Evolutionary conservation across 2,797 vertebrate genomes (phyloP).

Genomic region (Cheirogaleus major): DNA sequence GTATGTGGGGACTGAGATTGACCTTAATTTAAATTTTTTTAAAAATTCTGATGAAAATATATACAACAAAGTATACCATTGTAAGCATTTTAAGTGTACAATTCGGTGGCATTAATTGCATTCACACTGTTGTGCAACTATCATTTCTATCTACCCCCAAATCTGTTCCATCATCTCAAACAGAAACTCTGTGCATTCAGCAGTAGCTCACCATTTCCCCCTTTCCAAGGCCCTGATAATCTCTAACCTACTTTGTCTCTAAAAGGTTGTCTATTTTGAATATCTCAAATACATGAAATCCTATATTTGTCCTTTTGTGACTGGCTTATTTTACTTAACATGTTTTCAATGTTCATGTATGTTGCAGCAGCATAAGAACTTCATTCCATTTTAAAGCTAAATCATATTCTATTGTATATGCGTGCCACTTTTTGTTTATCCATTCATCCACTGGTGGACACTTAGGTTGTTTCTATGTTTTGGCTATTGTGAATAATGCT

Average conservation of each 20-base stretch:
- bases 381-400: background rate
- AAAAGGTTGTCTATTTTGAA: background rate
- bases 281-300: background rate
- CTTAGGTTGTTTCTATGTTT: background rate
- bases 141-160: background rate
- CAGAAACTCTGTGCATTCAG: constrained; percentile 1
- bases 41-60: background rate
- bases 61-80: background rate
- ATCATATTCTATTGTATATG: background rate
- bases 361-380: background rate
- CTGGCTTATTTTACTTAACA: background rate
- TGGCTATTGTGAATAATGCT: background rate
- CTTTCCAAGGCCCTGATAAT: background rate
- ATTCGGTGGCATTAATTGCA: background rate
- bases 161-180: background rate
- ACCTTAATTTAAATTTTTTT: background rate
- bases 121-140: background rate
- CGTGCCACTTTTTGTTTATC: background rate
- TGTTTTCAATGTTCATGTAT: background rate
- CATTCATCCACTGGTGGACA: background rate
- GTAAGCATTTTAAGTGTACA: background rate
- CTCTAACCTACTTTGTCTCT: background rate
- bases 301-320: background rate
- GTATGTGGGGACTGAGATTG: background rate
- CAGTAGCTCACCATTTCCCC: background rate